Evolutionary conservation across 2,888 invertebrate genomes (phyloP).

Genomic region (Rhagonycha fulva): DNA sequence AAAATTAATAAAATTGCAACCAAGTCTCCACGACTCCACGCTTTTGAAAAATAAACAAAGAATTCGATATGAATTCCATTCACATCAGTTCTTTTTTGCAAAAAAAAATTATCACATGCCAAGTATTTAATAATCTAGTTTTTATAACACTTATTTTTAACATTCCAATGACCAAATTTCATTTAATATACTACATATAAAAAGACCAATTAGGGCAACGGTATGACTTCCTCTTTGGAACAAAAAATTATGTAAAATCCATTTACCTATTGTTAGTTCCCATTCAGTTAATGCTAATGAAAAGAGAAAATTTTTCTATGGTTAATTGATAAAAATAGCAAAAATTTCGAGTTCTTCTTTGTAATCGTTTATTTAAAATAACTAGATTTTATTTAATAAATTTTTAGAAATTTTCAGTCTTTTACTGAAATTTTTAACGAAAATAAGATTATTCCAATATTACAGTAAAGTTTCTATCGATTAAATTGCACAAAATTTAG

Average conservation of each 20-base stretch:
- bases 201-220: not conserved
- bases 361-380: not conserved
- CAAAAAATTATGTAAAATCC: not conserved
- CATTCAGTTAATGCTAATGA: not conserved
- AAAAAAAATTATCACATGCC: not conserved
- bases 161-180: not conserved
- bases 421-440: too few species aligned
- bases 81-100: not conserved
- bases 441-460: too few species aligned
- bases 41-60: not conserved
- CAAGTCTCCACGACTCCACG: not conserved
- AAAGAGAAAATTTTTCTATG: not conserved
- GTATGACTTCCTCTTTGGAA: not conserved
- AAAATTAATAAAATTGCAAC: not conserved
- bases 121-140: not conserved
- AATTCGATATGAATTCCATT: not conserved
- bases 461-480: too few species aligned
- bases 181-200: not conserved
- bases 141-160: not conserved
- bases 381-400: too few species aligned
- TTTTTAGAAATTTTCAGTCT: too few species aligned
- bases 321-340: not conserved
- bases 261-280: not conserved
- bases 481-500: too few species aligned
- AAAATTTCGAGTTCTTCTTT: not conserved